Percentiles rank a stretch among this genome's conserved stretches.
phyloP scores from a whole-genome alignment of 2,888 invertebrate species.

The Agrochola macilenta region DNA sequence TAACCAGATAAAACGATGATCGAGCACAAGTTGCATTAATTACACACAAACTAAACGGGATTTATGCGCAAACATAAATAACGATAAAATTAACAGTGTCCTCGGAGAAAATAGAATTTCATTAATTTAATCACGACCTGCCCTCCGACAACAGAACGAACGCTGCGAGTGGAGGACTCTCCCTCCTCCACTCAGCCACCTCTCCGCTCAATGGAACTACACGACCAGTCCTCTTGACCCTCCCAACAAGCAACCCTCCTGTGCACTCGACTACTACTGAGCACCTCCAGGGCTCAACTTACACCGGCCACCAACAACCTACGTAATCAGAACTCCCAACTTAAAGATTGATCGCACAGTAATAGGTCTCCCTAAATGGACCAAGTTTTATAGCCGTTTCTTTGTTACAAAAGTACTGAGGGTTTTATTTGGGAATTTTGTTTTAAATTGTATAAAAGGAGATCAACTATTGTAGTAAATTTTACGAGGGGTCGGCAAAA shows the following conservation, averaged over 20 bases:
- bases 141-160: constrained; percentile 70
- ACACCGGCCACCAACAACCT: constrained; percentile 58
- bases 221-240: constrained; percentile 64
- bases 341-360: constrained; percentile 42
- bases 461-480: constrained; percentile 67
- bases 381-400: constrained; percentile 64
- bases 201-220: constrained; percentile 66
- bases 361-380: constrained; percentile 62
- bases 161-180: constrained; percentile 44
- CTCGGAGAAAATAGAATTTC: constrained; percentile 76
- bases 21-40: constrained; percentile 62
- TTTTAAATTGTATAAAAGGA: constrained; percentile 69
- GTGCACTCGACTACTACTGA: constrained; percentile 40
- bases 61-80: constrained; percentile 68
- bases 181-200: constrained; percentile 54
- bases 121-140: constrained; percentile 79
- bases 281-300: constrained; percentile 49
- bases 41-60: constrained; percentile 58
- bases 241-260: constrained; percentile 35
- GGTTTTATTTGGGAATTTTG: constrained; percentile 70
- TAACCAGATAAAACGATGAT: constrained; percentile 48
- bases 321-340: constrained; percentile 63
- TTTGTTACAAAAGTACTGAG: constrained; percentile 70
- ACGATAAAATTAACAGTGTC: constrained; percentile 73
- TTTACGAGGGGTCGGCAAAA: constrained; percentile 63